Percentiles rank a stretch among this genome's conserved stretches.
Conservation (phyloP, 2,888 invertebrate species). For the Netelia melanura region DNA sequence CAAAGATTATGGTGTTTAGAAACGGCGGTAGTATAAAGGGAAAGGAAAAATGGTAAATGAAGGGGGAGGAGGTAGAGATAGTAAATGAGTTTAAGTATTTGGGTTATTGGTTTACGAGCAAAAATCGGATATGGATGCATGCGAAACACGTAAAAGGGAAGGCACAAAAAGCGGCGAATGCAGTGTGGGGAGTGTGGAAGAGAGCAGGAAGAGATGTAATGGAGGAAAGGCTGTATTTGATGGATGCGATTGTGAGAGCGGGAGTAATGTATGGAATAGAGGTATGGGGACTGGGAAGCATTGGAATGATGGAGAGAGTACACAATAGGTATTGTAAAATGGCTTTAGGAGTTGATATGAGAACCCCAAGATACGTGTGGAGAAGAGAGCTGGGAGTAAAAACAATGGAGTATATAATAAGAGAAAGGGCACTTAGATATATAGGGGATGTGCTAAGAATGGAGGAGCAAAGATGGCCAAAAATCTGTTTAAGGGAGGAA, state of each 20-base stretch:
- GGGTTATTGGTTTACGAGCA: background rate
- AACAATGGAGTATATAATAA: background rate
- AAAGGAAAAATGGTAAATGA: no score
- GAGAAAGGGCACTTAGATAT: no score
- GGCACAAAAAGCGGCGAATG: conserved; percentile 16
- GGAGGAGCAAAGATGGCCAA: background rate
- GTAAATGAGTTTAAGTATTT: conserved; percentile 4
- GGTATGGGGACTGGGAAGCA: background rate
- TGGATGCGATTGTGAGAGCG: conserved; percentile 16
- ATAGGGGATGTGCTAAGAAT: no score
- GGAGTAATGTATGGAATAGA: conserved; percentile 16
- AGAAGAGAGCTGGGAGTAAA: conserved; percentile 4
- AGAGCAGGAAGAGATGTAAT: no score
- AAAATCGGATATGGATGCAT: background rate
- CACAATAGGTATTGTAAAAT: no score
- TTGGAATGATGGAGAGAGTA: no score
- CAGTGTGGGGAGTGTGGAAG: no score
- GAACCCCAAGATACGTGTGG: background rate
- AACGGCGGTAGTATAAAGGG: no score
- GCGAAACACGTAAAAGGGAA: background rate
- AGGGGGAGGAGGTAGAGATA: background rate
- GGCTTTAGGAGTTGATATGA: no score
- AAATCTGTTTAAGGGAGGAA: background rate
- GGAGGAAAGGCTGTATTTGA: no score
- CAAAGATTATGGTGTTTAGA: conserved; percentile 10